Evolutionary conservation across 2,797 vertebrate genomes (phyloP).

Genomic region (Etheostoma perlongum): DNA sequence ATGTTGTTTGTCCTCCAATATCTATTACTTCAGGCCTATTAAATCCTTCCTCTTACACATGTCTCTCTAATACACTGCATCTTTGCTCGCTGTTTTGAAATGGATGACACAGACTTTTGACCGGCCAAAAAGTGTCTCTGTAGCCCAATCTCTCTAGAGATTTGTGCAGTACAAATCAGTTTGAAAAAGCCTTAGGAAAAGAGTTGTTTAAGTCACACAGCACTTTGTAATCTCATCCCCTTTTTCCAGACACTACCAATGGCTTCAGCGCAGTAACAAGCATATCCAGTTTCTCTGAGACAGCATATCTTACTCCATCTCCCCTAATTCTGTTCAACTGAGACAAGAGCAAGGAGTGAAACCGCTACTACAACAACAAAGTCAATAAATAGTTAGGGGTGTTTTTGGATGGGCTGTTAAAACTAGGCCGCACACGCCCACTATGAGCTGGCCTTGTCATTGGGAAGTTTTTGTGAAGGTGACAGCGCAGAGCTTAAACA

Average conservation of each 20-base stretch:
- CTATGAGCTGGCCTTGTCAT: constrained; percentile 35
- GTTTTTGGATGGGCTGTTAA: constrained; percentile 38
- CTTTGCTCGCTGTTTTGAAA: constrained; percentile 41
- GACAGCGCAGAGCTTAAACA: constrained; percentile 35
- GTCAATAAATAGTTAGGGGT: constrained; percentile 53
- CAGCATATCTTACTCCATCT: constrained; percentile 56
- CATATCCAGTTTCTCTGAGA: constrained; percentile 63
- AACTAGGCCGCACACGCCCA: constrained; percentile 19
- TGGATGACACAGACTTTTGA: constrained; percentile 48
- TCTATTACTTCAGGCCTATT: constrained; percentile 12
- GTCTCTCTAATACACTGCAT: background rate
- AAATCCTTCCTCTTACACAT: constrained; percentile 10
- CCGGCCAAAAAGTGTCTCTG: constrained; percentile 44
- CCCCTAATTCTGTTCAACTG: constrained; percentile 34
- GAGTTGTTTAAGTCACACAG: constrained; percentile 67
- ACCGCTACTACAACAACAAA: constrained; percentile 47
- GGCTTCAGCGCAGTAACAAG: constrained; percentile 63
- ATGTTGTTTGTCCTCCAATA: constrained; percentile 15
- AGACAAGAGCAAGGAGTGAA: constrained; percentile 45
- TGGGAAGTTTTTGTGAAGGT: constrained; percentile 40
- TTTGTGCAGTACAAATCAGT: constrained; percentile 59
- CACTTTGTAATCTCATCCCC: constrained; percentile 62
- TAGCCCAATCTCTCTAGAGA: constrained; percentile 47
- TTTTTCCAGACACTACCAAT: constrained; percentile 53
- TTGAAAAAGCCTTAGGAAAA: constrained; percentile 67